Evolutionary conservation across 2,797 vertebrate genomes (phyloP).

Genomic region (Mormyrus hasselquistii): DNA sequence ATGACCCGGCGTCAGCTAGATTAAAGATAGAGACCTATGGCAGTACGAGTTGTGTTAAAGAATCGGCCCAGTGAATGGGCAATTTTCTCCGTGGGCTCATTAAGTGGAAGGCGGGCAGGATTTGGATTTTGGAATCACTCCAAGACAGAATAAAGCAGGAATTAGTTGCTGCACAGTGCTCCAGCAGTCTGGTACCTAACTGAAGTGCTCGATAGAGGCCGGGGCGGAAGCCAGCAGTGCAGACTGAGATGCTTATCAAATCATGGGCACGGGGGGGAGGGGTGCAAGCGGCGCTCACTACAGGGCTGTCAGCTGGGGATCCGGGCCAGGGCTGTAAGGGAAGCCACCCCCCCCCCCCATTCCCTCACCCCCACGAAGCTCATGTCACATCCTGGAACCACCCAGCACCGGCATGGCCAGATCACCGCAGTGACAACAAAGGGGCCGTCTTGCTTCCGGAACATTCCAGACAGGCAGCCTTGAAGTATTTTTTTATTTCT

Average conservation of each 20-base stretch:
- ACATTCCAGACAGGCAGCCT: not conserved
- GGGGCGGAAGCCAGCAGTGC: not conserved
- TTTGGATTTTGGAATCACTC: not conserved
- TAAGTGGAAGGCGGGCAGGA: not conserved
- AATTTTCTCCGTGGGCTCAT: not conserved
- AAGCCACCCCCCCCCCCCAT: not conserved
- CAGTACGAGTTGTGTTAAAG: not conserved
- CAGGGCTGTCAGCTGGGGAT: not conserved
- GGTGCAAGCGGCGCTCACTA: not conserved
- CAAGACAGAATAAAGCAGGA: not conserved
- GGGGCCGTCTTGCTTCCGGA: not conserved
- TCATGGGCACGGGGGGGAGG: not conserved
- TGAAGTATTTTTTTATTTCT: not conserved
- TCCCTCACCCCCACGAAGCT: not conserved
- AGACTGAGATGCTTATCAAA: slow-evolving; percentile 12
- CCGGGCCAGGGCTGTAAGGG: not conserved
- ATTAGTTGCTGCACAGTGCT: not conserved
- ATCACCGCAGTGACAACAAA: not conserved
- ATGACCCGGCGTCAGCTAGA: not conserved
- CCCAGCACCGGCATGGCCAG: not conserved
- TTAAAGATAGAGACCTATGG: not conserved
- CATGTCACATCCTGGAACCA: slow-evolving; percentile 2
- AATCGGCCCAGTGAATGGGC: not conserved
- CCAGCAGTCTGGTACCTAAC: not conserved
- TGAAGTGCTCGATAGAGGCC: not conserved